A percentile compares a stretch with the other conserved stretches of the same genome.
Conservation (phyloP, 53 echinoderm and acorn worm species). For the Patiria pectinifera region DNA sequence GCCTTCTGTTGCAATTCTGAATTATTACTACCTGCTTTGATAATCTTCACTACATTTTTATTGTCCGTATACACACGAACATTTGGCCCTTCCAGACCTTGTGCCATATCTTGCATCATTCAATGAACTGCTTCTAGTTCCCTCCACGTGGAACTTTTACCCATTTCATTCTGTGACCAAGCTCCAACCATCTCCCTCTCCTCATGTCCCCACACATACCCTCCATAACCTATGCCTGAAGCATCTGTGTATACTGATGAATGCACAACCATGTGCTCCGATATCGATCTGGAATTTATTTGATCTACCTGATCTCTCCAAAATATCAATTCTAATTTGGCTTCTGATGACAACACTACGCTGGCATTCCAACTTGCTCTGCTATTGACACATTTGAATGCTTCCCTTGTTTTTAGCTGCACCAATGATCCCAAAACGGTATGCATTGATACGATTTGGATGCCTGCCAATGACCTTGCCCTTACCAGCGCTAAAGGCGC, state of each 20-base stretch:
- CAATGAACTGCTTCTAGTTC: constrained; percentile 50
- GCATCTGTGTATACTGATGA: constrained; percentile 45
- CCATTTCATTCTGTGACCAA: constrained; percentile 21
- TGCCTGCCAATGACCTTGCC: constrained; percentile 6
- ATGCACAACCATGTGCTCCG: background rate
- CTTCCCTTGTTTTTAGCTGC: constrained; percentile 39
- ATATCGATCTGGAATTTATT: constrained; percentile 5
- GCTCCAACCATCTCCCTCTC: constrained; percentile 9
- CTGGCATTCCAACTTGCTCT: constrained; percentile 40
- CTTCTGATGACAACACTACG: constrained; percentile 9
- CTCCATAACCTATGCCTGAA: constrained; percentile 33
- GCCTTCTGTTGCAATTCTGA: constrained; percentile 11
- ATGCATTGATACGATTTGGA: constrained; percentile 49
- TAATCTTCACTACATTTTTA: constrained; percentile 41
- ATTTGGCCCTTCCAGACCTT: constrained; percentile 14
- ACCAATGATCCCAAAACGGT: constrained; percentile 31
- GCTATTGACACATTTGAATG: constrained; percentile 43
- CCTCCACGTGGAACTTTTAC: constrained; percentile 62
- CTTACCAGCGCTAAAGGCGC: background rate
- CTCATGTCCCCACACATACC: constrained; percentile 24
- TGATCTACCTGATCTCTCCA: constrained; percentile 19
- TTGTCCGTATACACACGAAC: constrained; percentile 47
- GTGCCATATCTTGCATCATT: background rate
- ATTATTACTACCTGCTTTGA: constrained; percentile 43
- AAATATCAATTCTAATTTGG: constrained; percentile 31